Evolutionary conservation across 1,140 invertebrate genomes (phyloP).

Genomic region (Drosophila mojavensis): DNA sequence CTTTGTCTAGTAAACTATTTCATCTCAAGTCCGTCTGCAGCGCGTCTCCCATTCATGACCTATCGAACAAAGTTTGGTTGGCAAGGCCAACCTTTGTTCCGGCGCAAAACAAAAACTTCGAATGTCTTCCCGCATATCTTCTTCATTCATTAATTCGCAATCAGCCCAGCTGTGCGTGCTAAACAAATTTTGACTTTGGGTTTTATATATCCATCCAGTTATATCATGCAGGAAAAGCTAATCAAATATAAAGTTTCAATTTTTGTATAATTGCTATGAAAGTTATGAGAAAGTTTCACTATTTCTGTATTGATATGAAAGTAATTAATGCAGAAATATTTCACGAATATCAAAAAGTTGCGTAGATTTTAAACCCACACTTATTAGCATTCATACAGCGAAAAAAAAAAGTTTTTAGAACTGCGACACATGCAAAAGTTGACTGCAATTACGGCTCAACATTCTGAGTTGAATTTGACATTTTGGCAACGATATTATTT

Average conservation of each 20-base stretch:
- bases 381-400: neutral
- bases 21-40: conserved; percentile 7
- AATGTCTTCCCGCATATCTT: neutral
- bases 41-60: conserved; percentile 22
- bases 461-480: conserved; percentile 17
- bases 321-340: no score
- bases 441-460: conserved; percentile 24
- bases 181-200: neutral
- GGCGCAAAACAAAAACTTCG: neutral
- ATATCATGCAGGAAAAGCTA: no score
- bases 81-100: conserved; percentile 28
- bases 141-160: neutral
- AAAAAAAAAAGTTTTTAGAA: neutral
- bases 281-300: no score
- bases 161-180: neutral
- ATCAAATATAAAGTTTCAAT: no score
- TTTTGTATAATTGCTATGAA: no score
- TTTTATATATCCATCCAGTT: no score
- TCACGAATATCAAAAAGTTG: no score
- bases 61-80: conserved; percentile 19
- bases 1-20: conserved; percentile 22
- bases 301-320: no score
- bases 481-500: neutral
- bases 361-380: neutral
- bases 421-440: neutral